phyloP scores from a whole-genome alignment of 2,797 vertebrate species.

The Scolopax bukidnonensis region DNA sequence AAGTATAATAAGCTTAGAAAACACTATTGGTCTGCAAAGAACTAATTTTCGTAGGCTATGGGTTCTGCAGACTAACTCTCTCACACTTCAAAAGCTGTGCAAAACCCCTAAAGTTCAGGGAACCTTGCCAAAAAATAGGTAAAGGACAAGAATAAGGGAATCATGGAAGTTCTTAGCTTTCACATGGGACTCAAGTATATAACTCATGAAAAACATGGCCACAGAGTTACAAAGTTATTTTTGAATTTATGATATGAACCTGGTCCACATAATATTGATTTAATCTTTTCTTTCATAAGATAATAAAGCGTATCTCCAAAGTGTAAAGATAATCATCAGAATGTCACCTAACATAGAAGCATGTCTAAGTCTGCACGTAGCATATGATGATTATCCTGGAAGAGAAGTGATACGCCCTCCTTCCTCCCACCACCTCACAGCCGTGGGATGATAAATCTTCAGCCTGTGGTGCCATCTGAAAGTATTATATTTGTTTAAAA shows the following conservation, averaged over 20 bases:
- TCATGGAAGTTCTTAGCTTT: not conserved
- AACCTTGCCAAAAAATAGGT: not conserved
- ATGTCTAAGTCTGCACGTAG: not conserved
- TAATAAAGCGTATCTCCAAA: not conserved
- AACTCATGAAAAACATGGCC: not conserved
- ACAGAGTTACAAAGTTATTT: not conserved
- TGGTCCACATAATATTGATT: not conserved
- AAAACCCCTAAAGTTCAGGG: not conserved
- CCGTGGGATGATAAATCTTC: not conserved
- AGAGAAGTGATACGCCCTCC: not conserved
- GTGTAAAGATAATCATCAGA: not conserved
- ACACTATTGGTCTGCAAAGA: not conserved
- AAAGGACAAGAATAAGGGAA: not conserved
- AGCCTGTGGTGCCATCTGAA: not conserved
- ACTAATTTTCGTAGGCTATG: not conserved
- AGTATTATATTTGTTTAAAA: not conserved
- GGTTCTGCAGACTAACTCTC: not conserved
- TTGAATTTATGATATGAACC: not conserved
- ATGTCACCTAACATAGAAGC: not conserved
- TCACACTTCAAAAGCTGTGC: not conserved
- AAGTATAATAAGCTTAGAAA: not conserved
- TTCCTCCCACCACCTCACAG: not conserved
- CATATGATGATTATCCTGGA: not conserved
- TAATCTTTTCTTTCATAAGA: not conserved
- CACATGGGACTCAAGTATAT: not conserved